Conservation (phyloP, 2,888 invertebrate genomes). For the Netelia virgata region DNA sequence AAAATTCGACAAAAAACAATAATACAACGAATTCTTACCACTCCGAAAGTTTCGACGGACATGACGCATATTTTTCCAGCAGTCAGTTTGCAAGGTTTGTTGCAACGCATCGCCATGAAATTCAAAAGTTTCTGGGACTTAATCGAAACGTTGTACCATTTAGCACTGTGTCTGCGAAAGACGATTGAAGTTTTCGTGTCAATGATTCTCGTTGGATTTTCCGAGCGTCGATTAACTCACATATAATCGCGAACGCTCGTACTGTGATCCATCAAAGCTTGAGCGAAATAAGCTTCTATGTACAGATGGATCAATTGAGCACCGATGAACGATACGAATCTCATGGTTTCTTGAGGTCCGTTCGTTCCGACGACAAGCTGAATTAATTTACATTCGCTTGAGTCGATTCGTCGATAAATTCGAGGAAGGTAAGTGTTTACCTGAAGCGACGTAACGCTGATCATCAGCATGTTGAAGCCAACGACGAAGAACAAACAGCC, state of each 20-base stretch:
- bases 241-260: conserved; percentile 35
- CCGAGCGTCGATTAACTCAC: conserved; percentile 21
- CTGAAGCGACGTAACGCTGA: conserved; percentile 48
- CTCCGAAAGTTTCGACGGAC: conserved; percentile 29
- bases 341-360: conserved; percentile 45
- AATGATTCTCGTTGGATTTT: neutral
- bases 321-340: conserved; percentile 41
- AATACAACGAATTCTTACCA: conserved; percentile 15
- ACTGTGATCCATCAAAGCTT: conserved; percentile 58
- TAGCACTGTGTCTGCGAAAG: conserved; percentile 12
- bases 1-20: neutral
- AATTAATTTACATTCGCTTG: neutral
- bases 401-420: neutral
- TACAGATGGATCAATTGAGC: conserved; percentile 57
- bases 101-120: conserved; percentile 20
- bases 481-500: conserved; percentile 42
- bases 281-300: conserved; percentile 47
- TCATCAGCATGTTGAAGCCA: conserved; percentile 48
- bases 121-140: conserved; percentile 14
- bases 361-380: neutral
- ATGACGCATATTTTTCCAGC: conserved; percentile 31
- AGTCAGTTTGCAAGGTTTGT: conserved; percentile 19
- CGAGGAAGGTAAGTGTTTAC: neutral
- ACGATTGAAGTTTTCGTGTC: neutral
- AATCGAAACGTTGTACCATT: conserved; percentile 23